A percentile compares a stretch with the other conserved stretches of the same genome.
These are phyloP conservation scores for Thunnus albacares DNA, from an alignment of 2,797 vertebrate species.

Conservation along the genomic window DNA sequence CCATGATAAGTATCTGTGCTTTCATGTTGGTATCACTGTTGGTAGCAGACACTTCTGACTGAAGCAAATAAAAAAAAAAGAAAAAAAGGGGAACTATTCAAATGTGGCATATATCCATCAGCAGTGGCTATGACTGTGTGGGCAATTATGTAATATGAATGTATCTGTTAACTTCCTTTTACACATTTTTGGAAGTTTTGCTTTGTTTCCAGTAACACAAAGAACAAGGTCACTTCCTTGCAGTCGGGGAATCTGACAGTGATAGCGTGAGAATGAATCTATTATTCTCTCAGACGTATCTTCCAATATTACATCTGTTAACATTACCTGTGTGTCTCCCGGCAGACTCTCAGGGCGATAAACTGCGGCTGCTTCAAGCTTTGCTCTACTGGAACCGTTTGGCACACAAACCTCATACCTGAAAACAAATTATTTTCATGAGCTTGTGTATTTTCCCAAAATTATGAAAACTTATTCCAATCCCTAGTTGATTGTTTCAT, in stretches of 20 bases:
- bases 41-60: constrained; percentile 37
- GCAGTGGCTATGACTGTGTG: constrained; percentile 1
- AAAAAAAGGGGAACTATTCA: constrained; percentile 46
- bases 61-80: background rate
- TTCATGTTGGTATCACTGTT: constrained; percentile 21
- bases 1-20: constrained; percentile 81
- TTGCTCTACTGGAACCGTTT: background rate
- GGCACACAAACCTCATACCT: constrained; percentile 47
- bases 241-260: background rate
- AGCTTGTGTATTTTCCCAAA: too few species aligned
- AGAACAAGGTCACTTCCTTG: constrained; percentile 1
- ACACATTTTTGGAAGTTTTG: constrained; percentile 74
- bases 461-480: too few species aligned
- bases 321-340: constrained; percentile 58
- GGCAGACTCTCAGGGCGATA: background rate
- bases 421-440: constrained; percentile 4
- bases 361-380: background rate
- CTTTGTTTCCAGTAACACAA: constrained; percentile 64
- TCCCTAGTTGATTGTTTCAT: too few species aligned
- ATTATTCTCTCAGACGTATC: background rate
- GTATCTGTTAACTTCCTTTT: constrained; percentile 69
- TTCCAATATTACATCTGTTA: constrained; percentile 23
- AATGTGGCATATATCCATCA: constrained; percentile 15
- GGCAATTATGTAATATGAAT: constrained; percentile 20
- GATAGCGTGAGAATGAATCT: background rate